Conservation (phyloP, 2,113 vertebrate species). For the Ctenodactylus gundi region DNA sequence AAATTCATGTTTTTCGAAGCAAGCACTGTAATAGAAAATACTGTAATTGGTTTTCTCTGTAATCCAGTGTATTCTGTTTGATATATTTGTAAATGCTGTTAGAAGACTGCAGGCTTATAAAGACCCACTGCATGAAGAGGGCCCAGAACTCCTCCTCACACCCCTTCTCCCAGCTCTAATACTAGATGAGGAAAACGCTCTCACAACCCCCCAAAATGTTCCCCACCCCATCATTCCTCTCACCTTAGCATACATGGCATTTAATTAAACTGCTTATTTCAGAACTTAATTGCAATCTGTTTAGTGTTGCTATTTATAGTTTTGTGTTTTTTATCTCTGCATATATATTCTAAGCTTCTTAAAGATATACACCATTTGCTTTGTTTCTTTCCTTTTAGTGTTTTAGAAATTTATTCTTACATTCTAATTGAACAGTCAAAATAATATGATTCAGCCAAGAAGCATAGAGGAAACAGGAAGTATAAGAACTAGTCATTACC, state of each 20-base stretch:
- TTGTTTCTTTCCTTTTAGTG: background rate
- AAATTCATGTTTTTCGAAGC: slow-evolving; percentile 2
- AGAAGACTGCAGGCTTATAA: background rate
- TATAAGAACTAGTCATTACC: background rate
- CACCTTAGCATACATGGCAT: background rate
- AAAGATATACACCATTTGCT: background rate
- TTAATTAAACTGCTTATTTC: background rate
- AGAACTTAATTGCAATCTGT: background rate
- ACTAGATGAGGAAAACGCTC: rapidly evolving
- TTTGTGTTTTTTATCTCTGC: background rate
- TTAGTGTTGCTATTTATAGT: background rate
- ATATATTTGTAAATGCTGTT: background rate
- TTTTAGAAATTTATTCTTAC: slow-evolving; percentile 3
- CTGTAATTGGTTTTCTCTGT: background rate
- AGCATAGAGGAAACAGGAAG: background rate
- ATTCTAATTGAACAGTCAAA: too few relatives aligned
- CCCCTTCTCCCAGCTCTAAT: background rate
- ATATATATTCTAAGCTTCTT: background rate
- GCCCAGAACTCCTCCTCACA: background rate
- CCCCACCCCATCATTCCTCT: background rate
- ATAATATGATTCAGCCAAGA: background rate
- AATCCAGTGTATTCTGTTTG: background rate
- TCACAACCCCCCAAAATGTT: rapidly evolving
- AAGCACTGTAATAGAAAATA: background rate
- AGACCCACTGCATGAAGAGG: background rate